Conservation (phyloP, 1,140 invertebrate genomes). For the Brachionus plicatilis region DNA sequence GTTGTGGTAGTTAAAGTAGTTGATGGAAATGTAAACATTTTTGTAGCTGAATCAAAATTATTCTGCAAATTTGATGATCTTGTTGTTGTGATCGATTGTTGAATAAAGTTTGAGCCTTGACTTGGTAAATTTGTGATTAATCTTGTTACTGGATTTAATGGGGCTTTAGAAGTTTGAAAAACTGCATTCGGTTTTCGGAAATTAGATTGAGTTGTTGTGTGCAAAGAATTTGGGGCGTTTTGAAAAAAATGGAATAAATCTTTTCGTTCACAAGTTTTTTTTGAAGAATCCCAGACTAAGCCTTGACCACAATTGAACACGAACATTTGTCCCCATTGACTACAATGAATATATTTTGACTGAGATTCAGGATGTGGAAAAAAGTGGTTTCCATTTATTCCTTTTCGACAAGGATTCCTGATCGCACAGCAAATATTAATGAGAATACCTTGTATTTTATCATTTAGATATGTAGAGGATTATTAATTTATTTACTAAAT, state of each 20-base stretch:
- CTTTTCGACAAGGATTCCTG: neutral
- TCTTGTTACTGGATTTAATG: neutral
- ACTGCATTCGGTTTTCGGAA: neutral
- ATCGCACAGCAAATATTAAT: neutral
- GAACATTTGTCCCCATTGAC: slow-evolving; percentile 29
- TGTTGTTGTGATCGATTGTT: neutral
- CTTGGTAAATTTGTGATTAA: neutral
- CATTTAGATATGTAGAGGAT: neutral
- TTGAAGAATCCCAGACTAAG: neutral
- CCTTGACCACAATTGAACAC: neutral
- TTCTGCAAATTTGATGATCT: neutral
- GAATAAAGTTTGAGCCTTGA: neutral
- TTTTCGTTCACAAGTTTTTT: neutral
- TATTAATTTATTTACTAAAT: neutral
- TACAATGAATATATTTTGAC: slow-evolving; percentile 17
- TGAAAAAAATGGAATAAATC: neutral
- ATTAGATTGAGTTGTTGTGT: neutral
- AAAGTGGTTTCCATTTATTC: slow-evolving; percentile 1
- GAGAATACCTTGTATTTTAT: neutral
- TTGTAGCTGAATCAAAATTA: neutral
- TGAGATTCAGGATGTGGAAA: neutral
- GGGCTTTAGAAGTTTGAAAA: neutral
- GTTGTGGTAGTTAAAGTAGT: neutral
- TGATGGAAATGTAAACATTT: neutral
- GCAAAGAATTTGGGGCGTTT: neutral